phyloP scores from a whole-genome alignment of 2,888 invertebrate genomes.

The Ormia ochracea region DNA sequence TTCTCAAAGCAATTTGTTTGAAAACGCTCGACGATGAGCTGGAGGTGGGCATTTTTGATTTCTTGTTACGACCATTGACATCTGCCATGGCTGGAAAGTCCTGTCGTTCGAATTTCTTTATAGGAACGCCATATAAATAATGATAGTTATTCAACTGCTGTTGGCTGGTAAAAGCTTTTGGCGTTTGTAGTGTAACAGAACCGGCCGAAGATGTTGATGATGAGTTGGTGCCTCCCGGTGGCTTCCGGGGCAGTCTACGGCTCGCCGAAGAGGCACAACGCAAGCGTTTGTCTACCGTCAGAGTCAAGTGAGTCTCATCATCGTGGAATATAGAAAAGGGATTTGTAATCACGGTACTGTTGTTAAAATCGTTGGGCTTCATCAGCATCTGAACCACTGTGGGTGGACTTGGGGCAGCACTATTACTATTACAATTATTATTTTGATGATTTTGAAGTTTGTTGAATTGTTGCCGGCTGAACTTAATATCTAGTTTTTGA shows the following conservation, averaged over 20 bases:
- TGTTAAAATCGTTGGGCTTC: conserved; percentile 65
- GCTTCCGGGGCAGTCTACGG: conserved; percentile 23
- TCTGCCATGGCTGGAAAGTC: conserved; percentile 67
- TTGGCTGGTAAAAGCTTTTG: conserved; percentile 36
- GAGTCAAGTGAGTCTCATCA: conserved; percentile 66
- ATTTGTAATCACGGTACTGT: conserved; percentile 75
- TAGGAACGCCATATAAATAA: conserved; percentile 71
- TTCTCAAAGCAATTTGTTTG: conserved; percentile 71
- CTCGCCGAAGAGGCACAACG: conserved; percentile 66
- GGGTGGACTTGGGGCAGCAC: background rate
- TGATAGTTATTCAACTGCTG: conserved; percentile 63
- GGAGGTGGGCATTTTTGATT: conserved; percentile 60
- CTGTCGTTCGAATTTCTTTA: conserved; percentile 73
- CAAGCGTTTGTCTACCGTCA: conserved; percentile 69
- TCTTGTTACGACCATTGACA: conserved; percentile 32
- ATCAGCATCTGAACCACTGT: background rate
- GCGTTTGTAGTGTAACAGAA: conserved; percentile 15
- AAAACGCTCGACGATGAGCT: conserved; percentile 64
- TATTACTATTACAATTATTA: conserved; percentile 31
- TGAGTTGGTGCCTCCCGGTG: conserved; percentile 1
- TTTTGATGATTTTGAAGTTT: conserved; percentile 25
- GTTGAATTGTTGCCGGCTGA: conserved; percentile 19
- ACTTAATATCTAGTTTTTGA: conserved; percentile 47
- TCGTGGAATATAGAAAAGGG: conserved; percentile 76
- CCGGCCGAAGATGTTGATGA: conserved; percentile 13